Conservation (phyloP, 1,140 invertebrate species). For the Aplysia californica region DNA sequence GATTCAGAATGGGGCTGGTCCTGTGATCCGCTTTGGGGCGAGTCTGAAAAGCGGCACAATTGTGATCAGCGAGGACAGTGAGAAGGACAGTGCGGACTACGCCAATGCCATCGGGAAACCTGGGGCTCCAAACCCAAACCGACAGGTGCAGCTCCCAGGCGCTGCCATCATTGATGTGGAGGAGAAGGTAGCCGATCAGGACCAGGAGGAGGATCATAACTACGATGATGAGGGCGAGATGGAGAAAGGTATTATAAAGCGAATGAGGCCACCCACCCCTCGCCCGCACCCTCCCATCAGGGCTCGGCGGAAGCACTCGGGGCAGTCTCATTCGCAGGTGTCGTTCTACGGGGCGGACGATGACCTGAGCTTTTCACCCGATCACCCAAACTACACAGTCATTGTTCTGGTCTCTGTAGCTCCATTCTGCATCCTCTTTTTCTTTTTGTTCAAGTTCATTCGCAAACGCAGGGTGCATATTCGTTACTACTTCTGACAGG, state of each 20-base stretch:
- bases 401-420: slow-evolving; percentile 33
- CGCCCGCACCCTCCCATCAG: not conserved
- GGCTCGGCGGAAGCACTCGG: not conserved
- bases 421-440: slow-evolving; percentile 41
- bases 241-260: slow-evolving; percentile 23
- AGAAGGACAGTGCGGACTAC: not conserved
- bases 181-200: slow-evolving; percentile 21
- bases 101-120: not conserved
- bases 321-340: not conserved
- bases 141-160: not conserved
- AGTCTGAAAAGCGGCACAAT: not conserved
- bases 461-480: slow-evolving; percentile 51
- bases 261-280: slow-evolving; percentile 1
- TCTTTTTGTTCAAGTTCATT: slow-evolving; percentile 52
- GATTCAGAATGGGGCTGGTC: slow-evolving; percentile 16
- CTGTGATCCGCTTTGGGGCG: not conserved
- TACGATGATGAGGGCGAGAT: slow-evolving; percentile 36
- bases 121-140: not conserved
- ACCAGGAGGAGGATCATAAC: slow-evolving; percentile 35
- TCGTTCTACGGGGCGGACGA: not conserved
- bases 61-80: slow-evolving; percentile 4
- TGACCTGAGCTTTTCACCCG: not conserved
- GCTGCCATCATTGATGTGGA: no score
- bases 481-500: slow-evolving; percentile 35
- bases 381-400: slow-evolving; percentile 20